Conservation (phyloP, 1,140 invertebrate genomes). For the Periplaneta americana region DNA sequence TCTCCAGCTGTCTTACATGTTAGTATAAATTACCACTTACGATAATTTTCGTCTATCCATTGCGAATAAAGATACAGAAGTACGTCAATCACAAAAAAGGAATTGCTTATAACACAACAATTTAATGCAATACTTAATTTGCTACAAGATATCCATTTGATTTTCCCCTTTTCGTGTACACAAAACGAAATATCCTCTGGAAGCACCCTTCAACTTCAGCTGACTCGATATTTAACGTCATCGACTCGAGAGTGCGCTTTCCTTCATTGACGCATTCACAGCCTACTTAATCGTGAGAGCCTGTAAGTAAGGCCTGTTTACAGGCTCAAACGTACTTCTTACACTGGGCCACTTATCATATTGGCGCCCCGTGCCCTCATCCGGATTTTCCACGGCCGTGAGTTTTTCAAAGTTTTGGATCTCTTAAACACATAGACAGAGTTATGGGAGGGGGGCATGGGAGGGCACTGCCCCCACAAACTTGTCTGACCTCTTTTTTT, state of each 20-base stretch:
- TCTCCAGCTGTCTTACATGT: background rate
- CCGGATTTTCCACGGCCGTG: too few relatives aligned
- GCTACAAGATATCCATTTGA: background rate
- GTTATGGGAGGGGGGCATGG: too few relatives aligned
- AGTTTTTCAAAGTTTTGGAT: too few relatives aligned
- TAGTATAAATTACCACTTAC: constrained; percentile 36
- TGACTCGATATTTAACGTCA: background rate
- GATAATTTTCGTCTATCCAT: constrained; percentile 51
- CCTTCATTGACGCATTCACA: background rate
- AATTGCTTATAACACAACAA: background rate
- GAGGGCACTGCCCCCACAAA: too few relatives aligned
- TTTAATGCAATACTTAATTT: background rate
- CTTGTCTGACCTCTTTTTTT: too few relatives aligned
- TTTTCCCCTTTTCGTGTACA: background rate
- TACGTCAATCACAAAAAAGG: background rate
- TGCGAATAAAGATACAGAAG: background rate
- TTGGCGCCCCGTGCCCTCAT: too few relatives aligned
- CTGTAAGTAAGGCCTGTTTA: too few relatives aligned
- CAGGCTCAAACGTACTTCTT: too few relatives aligned
- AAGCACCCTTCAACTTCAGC: background rate
- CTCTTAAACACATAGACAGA: too few relatives aligned
- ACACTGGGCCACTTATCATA: too few relatives aligned
- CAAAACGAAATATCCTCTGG: background rate
- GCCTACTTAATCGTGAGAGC: too few relatives aligned
- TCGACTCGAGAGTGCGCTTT: background rate